Evolutionary conservation across 2,888 invertebrate species (phyloP), one percentile per base, ranked within the genome.

Genomic region (Leucoptera coffeella): DNA sequence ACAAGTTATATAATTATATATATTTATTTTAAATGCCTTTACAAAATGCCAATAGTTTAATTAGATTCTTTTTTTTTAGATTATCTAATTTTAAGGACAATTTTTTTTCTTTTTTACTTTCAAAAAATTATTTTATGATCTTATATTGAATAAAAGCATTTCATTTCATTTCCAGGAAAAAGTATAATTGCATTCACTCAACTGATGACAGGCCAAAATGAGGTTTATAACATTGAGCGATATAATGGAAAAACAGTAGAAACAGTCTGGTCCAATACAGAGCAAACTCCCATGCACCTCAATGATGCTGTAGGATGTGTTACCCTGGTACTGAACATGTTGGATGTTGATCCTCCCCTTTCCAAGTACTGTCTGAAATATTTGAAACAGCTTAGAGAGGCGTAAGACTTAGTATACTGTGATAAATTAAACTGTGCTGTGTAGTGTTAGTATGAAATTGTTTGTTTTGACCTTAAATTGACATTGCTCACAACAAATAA

Each of bases 221-320:
- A 52, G 7, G 31, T 35, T 3, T 34, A 55, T 14, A 36, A 43
- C 1, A 50, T 61, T 1, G 61, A 61, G 36, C 51, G 52, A 28
- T 55, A 40, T 26, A 38, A 10, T 2, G 43, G 30, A 2, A 27
- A 12, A 7, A 12, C 21, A 4, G 35, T 36, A 2, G 39, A 42
- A 3, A 35, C 29, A 0, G 10, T 59, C 1, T 50, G 45, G 43
- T 36, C 41, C 6, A 30, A 46, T 2, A 29, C n/a, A n/a, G n/a
- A n/a, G n/a, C n/a, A 45, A 1, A 32, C 39, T 0, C 28, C 33
- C 0, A 35, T 50, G 17, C 46, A 41, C 22, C 39, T 64, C 1
- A 60, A 61, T 26, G 53, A 60, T 11, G 50, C 50, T 0, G 48
- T 57, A 2, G 64, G 65, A 0, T 46, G 45, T 2, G 55, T 54